Conservation (phyloP, 2,888 invertebrate species). For the Drosophila sordidula region DNA sequence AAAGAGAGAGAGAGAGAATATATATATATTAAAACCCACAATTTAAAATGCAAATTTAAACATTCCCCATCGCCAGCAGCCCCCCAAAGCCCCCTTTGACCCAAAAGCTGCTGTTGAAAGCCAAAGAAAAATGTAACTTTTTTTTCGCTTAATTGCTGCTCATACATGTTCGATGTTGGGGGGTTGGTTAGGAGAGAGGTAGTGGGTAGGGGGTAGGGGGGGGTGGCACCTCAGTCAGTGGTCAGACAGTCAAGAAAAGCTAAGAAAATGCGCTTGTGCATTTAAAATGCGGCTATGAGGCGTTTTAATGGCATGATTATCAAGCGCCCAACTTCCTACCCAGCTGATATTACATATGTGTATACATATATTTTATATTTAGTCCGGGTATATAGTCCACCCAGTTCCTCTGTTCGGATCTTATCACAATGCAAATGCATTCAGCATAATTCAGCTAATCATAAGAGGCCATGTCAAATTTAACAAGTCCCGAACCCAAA, state of each 20-base stretch:
- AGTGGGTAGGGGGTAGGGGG: not conserved
- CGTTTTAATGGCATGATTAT: slow-evolving; percentile 67
- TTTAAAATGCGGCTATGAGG: slow-evolving; percentile 41
- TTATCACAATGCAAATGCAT: slow-evolving; percentile 68
- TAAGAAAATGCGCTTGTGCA: slow-evolving; percentile 56
- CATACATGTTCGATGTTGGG: slow-evolving; percentile 30
- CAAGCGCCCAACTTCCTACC: slow-evolving; percentile 36
- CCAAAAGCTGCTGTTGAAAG: slow-evolving; percentile 57
- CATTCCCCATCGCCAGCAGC: slow-evolving; percentile 31
- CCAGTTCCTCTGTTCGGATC: slow-evolving; percentile 27
- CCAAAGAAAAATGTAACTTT: slow-evolving; percentile 65
- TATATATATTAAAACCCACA: slow-evolving; percentile 62
- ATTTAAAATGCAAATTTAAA: slow-evolving; percentile 77
- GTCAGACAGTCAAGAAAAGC: slow-evolving; percentile 50
- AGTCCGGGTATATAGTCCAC: not conserved
- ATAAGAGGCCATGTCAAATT: slow-evolving; percentile 73
- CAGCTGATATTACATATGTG: slow-evolving; percentile 10
- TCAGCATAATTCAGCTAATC: slow-evolving; percentile 70
- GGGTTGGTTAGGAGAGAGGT: not conserved
- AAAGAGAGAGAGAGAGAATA: slow-evolving; percentile 34
- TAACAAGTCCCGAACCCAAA: slow-evolving; percentile 54
- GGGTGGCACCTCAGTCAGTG: slow-evolving; percentile 9
- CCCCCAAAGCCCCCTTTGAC: not conserved
- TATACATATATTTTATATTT: slow-evolving; percentile 1
- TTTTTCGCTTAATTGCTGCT: slow-evolving; percentile 65